These are phyloP conservation scores for Aurelia sp. DNA, from an alignment of 30 jellyfish, hydroid and myxozoan species.

Conservation along the genomic window DNA sequence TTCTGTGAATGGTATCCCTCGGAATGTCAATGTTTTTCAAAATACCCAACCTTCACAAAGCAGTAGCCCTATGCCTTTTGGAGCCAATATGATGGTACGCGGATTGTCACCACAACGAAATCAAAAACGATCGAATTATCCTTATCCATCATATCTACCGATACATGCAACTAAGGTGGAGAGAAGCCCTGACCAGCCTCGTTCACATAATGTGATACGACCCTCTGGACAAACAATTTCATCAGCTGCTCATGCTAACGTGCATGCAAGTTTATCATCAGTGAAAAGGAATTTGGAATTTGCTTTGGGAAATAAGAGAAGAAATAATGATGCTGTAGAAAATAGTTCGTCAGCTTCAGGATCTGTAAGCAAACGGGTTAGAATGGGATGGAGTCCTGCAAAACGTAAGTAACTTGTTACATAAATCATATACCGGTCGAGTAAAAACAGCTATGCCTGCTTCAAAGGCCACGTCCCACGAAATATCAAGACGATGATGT, in stretches of 20 bases:
- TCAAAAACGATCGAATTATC: background rate
- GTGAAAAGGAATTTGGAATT: conserved; percentile 26
- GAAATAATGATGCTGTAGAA: background rate
- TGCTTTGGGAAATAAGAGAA: background rate
- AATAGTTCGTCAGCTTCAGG: background rate
- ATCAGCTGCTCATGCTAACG: background rate
- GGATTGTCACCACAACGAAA: conserved; percentile 42
- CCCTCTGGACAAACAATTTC: conserved; percentile 24
- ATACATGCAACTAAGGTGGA: background rate
- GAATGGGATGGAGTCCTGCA: conserved; percentile 43
- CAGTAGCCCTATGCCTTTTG: too few species aligned
- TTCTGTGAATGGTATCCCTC: background rate
- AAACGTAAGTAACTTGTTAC: background rate
- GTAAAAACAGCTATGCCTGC: too few species aligned
- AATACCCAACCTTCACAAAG: too few species aligned
- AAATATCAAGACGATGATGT: too few species aligned
- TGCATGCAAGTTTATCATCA: conserved; percentile 13
- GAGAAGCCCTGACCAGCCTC: background rate
- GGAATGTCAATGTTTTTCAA: too few species aligned
- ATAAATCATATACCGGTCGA: too few species aligned
- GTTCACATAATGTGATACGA: background rate
- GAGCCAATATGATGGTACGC: background rate
- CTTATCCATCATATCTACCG: conserved; percentile 1
- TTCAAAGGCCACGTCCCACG: too few species aligned
- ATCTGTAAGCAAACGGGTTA: background rate